phyloP scores from a whole-genome alignment of 1,140 invertebrate species.

The Homalodisca vitripennis region DNA sequence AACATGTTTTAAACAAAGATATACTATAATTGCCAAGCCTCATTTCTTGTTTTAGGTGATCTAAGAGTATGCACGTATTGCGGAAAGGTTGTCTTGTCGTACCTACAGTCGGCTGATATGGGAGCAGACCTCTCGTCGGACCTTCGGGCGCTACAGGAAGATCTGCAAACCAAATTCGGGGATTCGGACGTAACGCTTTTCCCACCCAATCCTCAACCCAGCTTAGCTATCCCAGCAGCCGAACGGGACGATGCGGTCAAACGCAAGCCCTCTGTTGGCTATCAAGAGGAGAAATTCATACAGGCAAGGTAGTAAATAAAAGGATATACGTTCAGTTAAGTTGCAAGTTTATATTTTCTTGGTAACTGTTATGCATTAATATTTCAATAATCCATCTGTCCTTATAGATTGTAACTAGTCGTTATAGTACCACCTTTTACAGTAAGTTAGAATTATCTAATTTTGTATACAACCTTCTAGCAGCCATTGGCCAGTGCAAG shows the following conservation, averaged over 20 bases:
- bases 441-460: too few species aligned
- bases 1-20: too few species aligned
- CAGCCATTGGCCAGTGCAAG: too few species aligned
- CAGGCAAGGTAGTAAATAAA: slow-evolving; percentile 51
- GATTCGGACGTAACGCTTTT: slow-evolving; percentile 29
- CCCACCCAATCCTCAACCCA: neutral
- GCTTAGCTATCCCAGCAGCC: slow-evolving; percentile 4
- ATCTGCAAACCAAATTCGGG: slow-evolving; percentile 67
- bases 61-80: slow-evolving; percentile 92
- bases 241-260: slow-evolving; percentile 32
- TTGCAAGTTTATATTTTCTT: too few species aligned
- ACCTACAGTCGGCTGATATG: slow-evolving; percentile 79
- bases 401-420: too few species aligned
- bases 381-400: too few species aligned
- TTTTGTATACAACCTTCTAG: too few species aligned
- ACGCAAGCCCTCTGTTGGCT: slow-evolving; percentile 62
- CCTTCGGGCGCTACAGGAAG: slow-evolving; percentile 77
- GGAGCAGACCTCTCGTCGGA: slow-evolving; percentile 73
- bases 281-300: slow-evolving; percentile 76
- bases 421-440: too few species aligned
- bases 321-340: too few species aligned
- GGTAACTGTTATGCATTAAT: too few species aligned
- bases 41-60: too few species aligned
- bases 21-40: too few species aligned
- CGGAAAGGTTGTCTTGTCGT: slow-evolving; percentile 87